A percentile compares a stretch with the other conserved stretches of the same genome.
These are phyloP conservation scores for Sarotherodon lohbergeri DNA, from an alignment of 2,113 vertebrate species.

Conservation along the genomic window DNA sequence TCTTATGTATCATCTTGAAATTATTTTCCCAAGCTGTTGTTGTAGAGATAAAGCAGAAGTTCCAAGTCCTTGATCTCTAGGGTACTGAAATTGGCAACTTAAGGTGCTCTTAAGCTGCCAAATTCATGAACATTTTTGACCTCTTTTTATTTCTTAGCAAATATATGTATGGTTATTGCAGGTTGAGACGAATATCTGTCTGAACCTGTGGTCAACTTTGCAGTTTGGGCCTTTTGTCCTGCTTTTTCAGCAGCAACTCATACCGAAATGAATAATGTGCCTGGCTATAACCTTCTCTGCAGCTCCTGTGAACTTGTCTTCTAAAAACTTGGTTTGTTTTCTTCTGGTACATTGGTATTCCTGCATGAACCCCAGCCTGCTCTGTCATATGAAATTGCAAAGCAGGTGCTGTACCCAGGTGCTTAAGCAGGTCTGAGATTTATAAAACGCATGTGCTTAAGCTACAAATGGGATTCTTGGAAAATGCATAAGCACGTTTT, in stretches of 20 bases:
- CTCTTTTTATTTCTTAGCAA: background rate
- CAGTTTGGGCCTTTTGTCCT: background rate
- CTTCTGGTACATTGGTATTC: background rate
- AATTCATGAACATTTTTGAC: background rate
- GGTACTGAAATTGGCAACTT: background rate
- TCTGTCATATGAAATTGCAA: background rate
- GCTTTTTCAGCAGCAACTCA: background rate
- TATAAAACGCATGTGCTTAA: background rate
- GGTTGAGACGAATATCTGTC: background rate
- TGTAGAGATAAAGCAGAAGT: background rate
- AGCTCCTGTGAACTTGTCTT: background rate
- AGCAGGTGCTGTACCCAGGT: background rate
- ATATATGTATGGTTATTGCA: background rate
- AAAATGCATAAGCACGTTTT: background rate
- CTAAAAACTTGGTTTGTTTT: background rate
- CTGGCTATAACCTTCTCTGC: background rate
- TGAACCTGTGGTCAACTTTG: background rate
- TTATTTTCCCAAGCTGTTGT: background rate
- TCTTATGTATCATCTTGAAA: background rate
- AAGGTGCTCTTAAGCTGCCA: background rate
- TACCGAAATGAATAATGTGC: background rate
- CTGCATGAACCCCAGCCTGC: background rate
- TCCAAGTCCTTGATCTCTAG: background rate
- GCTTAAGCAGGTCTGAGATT: background rate
- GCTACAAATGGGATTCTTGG: background rate